Percentiles rank a stretch among this genome's conserved stretches.
phyloP scores from a whole-genome alignment of 2,797 vertebrate genomes.

The Catamblyrhynchus diadema region DNA sequence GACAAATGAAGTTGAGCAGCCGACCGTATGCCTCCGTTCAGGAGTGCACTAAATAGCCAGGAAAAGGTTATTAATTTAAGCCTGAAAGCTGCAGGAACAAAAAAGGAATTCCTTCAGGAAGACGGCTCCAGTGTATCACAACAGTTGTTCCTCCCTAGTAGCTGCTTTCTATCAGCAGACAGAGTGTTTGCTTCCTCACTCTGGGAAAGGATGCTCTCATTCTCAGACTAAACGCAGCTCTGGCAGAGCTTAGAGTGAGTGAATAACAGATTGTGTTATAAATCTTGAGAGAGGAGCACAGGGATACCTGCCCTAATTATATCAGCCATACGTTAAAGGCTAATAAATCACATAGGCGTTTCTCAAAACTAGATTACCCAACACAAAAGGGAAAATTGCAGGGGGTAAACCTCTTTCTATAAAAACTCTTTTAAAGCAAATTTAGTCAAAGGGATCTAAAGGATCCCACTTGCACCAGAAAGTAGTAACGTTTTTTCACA shows the following conservation, averaged over 20 bases:
- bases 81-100: constrained; percentile 65
- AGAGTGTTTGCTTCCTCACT: constrained; percentile 49
- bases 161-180: constrained; percentile 59
- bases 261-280: constrained; percentile 65
- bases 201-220: constrained; percentile 62
- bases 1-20: constrained; percentile 66
- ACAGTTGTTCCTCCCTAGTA: constrained; percentile 27
- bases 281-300: constrained; percentile 66
- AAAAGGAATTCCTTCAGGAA: constrained; percentile 67
- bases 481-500: not conserved
- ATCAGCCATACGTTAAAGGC: constrained; percentile 49
- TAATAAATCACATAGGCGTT: constrained; percentile 57
- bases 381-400: constrained; percentile 30
- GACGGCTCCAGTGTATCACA: constrained; percentile 50
- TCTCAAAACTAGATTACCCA: constrained; percentile 46
- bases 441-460: not conserved
- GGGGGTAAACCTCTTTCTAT: constrained; percentile 5
- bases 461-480: not conserved
- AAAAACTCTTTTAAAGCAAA: constrained; percentile 39
- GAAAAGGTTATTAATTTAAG: constrained; percentile 71
- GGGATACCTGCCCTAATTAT: constrained; percentile 70
- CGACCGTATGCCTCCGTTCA: constrained; percentile 52
- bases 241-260: constrained; percentile 63
- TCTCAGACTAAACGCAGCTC: constrained; percentile 66
- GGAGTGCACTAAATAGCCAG: constrained; percentile 55